These are phyloP conservation scores for Acanthornis magna DNA, from an alignment of 2,797 vertebrate species.

Conservation along the genomic window DNA sequence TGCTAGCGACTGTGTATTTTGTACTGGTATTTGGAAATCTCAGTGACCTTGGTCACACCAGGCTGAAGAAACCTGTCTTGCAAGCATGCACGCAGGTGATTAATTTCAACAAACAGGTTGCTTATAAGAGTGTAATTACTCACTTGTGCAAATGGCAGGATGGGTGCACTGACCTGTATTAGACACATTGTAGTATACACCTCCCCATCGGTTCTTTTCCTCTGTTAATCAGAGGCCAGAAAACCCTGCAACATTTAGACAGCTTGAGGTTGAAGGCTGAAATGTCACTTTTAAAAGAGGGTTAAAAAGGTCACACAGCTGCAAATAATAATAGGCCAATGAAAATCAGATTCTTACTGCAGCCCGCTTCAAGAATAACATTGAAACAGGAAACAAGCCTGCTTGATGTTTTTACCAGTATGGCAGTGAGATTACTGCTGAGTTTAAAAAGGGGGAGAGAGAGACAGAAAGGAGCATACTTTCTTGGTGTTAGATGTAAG, in stretches of 20 bases:
- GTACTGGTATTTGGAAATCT: neutral
- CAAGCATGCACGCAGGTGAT: slow-evolving; percentile 31
- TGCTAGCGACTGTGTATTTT: rapidly evolving
- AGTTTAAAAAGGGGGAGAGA: slow-evolving; percentile 41
- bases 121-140: slow-evolving; percentile 29
- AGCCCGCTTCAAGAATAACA: slow-evolving; percentile 79
- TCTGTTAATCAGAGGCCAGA: slow-evolving; percentile 64
- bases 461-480: slow-evolving; percentile 11
- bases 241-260: slow-evolving; percentile 69
- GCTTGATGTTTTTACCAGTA: slow-evolving; percentile 75
- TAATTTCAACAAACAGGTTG: slow-evolving; percentile 53
- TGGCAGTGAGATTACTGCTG: slow-evolving; percentile 59
- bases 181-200: neutral
- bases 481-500: slow-evolving; percentile 23
- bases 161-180: slow-evolving; percentile 44
- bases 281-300: slow-evolving; percentile 80
- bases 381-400: slow-evolving; percentile 78
- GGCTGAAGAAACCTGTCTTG: slow-evolving; percentile 30
- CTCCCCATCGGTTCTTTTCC: slow-evolving; percentile 34
- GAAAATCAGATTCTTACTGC: slow-evolving; percentile 81
- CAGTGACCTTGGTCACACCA: neutral
- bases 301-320: slow-evolving; percentile 82
- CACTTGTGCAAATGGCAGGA: slow-evolving; percentile 8
- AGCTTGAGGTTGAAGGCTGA: slow-evolving; percentile 76
- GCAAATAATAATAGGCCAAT: slow-evolving; percentile 84